Base-by-base conservation (phyloP, 2,888 invertebrate species). In the Ephialtes manifestator region DNA sequence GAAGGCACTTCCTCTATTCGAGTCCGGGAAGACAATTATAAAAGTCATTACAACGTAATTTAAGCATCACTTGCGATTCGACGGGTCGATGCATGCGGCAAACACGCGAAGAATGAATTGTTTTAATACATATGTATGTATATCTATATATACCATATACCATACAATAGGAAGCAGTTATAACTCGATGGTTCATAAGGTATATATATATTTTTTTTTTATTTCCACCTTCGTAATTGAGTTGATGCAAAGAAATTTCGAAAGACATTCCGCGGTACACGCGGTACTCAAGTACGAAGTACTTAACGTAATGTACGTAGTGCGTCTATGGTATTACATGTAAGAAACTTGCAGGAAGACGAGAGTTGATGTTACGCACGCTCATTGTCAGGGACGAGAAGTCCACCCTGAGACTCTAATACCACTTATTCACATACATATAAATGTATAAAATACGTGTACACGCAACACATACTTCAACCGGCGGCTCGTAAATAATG, bases 401-500 rank as follows among this genome's bases (percentile, higher is more conserved):
- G 86, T 89, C 88, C 89, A 87, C 87, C 88, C 87, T 84, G 87
- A 48, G 28, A 20, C 24, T 58, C 77, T 70, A 70, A 78, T 70
- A 78, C 65, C 43, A 46, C 79, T 74, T 60, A 55, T 63, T 48
- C 60, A n/a, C 63, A 70, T 60, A 68, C 78, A 60, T 35, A 60
- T 35, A 60, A 60, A 35, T 60, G n/a, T 3, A 60, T 60, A 4
- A 8, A 51, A 48, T 35, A 46, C 24, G 28, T 24, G 55, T 43
- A 48, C 53, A 68, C 39, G 24, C 71, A 46, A 67, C 11, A 24
- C 55, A 70, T 79, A 80, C 74, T 81, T 78, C 63, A 68, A 15
- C 70, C 43, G 67, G 71, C 88, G 87, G 85, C 89, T 91, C 89
- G 91, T 93, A 92, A 92, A 93, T 93, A 93, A 92, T 93, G 91